Base-by-base conservation (phyloP, 2,888 invertebrate genomes). In the Malachius bipustulatus region DNA sequence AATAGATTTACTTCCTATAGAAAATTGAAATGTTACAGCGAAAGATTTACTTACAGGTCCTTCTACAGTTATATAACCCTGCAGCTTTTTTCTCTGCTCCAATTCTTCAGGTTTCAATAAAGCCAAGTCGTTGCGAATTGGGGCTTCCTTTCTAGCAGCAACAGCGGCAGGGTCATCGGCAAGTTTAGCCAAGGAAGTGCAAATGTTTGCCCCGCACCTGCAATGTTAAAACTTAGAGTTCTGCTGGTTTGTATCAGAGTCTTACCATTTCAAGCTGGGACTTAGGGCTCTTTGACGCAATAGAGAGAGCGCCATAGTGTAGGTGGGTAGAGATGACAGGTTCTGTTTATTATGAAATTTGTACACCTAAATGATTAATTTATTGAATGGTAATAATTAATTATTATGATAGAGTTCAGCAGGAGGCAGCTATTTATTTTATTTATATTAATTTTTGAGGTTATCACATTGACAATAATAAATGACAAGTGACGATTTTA, bases 11-110 rank as follows among this genome's bases (percentile, higher is more conserved):
- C n/a, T n/a, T n/a, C n/a, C n/a, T n/a, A n/a, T n/a, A n/a, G n/a
- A 4, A 9, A 8, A 9, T 9, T 24, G 24, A n/a, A 24, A 24
- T 34, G 34, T 16, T 28, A 27, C 14, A n/a, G n/a, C n/a, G n/a
- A n/a, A n/a, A n/a, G n/a, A n/a, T n/a, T n/a, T n/a, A 51, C 49
- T 46, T 60, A 75, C 77, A 50, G 66, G 65, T 8, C 58, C 59
- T 30, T 73, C 66, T 4, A 78, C 70, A 16, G 65, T 61, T 52
- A 80, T 77, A 29, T 65, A 64, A 35, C 65, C 63, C 37, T 71
- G 66, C 46, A 71, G 51, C 32, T 61, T 59, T 46, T 64, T 65
- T 40, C 52, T 55, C 32, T 70, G 65, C 31, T 61, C 60, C 1
- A 59, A 42, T 50, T 75, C 71, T 34, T 69, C 68, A 2, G 67